These are phyloP conservation scores for Pantherophis vulpinus DNA, from an alignment of 2,797 vertebrate species.

Conservation along the genomic window DNA sequence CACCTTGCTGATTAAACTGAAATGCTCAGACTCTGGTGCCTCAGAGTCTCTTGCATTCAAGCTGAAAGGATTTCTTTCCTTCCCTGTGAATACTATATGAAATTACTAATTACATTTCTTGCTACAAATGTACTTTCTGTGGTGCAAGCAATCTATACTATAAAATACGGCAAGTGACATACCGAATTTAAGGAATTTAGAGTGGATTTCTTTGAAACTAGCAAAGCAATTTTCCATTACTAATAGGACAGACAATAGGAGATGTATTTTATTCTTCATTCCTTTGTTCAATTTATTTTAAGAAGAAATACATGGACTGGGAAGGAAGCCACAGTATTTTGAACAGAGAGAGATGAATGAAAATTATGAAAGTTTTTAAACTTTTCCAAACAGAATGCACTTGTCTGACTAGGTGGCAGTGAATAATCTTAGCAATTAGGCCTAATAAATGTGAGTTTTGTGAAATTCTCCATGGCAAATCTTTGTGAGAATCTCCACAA, in stretches of 20 bases:
- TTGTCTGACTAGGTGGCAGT: neutral
- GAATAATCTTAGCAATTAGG: neutral
- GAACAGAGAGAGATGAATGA: neutral
- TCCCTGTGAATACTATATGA: neutral
- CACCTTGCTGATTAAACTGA: neutral
- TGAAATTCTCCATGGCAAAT: neutral
- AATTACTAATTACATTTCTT: neutral
- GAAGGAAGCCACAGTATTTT: neutral
- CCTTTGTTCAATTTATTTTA: neutral
- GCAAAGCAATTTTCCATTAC: neutral
- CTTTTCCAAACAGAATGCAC: neutral
- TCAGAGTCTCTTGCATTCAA: neutral
- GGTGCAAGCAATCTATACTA: neutral
- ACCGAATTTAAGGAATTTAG: conserved; percentile 12
- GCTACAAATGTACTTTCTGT: neutral
- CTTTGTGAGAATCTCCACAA: neutral
- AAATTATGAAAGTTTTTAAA: neutral
- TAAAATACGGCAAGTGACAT: neutral
- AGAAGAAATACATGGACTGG: neutral
- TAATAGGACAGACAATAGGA: neutral
- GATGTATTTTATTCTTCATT: neutral
- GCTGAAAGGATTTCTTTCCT: neutral
- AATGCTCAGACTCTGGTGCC: neutral
- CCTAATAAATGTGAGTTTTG: neutral
- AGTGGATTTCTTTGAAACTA: neutral